These are phyloP conservation scores for Tenthredo amoena DNA, from an alignment of 2,888 invertebrate species.

Conservation along the genomic window DNA sequence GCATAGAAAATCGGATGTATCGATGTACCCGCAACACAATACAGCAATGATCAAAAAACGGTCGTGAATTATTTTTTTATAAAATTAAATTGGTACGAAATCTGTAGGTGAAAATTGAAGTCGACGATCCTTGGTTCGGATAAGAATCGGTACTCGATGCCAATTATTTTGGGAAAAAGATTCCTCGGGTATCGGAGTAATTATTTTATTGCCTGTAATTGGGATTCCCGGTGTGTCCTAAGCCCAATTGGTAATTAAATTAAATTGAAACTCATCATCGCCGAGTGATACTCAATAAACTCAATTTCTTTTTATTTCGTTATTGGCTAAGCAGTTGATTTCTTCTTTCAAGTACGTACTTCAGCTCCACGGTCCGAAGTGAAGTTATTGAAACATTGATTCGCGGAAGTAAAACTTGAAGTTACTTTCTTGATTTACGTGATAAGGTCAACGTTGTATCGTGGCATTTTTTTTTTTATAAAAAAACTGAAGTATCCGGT, in stretches of 20 bases:
- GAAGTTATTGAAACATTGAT: neutral
- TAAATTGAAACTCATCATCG: neutral
- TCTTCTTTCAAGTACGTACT: slow-evolving; percentile 6
- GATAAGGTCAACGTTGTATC: neutral
- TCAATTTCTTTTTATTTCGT: slow-evolving; percentile 5
- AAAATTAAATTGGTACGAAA: neutral
- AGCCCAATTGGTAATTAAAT: slow-evolving; percentile 12
- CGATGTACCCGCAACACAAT: neutral
- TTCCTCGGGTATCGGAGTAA: neutral
- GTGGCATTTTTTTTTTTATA: neutral
- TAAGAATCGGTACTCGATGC: neutral
- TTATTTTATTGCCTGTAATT: slow-evolving; percentile 1
- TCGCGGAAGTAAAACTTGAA: neutral
- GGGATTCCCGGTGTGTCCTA: neutral
- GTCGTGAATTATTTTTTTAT: neutral
- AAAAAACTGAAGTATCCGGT: too few relatives aligned
- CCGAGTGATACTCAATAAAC: neutral
- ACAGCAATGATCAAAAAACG: neutral
- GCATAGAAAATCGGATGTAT: neutral
- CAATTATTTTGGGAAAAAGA: neutral
- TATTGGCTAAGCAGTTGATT: slow-evolving; percentile 9
- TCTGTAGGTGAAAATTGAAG: neutral
- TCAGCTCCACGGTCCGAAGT: neutral
- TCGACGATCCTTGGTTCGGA: neutral
- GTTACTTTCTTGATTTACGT: neutral